phyloP scores from a whole-genome alignment of 2,797 vertebrate genomes.

The Microhierax caerulescens region DNA sequence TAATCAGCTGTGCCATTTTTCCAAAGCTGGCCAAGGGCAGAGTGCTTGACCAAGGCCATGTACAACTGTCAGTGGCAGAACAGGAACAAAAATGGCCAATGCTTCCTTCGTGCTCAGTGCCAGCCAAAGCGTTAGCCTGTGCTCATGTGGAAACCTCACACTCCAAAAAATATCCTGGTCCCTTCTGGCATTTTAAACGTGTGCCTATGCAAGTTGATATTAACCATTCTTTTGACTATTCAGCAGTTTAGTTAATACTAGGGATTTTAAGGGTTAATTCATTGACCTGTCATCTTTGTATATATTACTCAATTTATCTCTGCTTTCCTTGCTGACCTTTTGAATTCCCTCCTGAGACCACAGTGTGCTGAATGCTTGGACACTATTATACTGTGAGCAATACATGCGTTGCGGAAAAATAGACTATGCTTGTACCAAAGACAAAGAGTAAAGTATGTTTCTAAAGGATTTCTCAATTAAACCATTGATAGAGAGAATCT shows the following conservation, averaged over 20 bases:
- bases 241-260: background rate
- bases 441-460: background rate
- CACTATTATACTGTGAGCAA: background rate
- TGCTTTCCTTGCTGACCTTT: constrained; percentile 16
- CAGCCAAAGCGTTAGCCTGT: background rate
- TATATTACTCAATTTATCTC: constrained; percentile 3
- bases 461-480: background rate
- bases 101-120: rapidly evolving
- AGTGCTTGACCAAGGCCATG: rapidly evolving
- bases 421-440: background rate
- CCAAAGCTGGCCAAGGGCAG: background rate
- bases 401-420: background rate
- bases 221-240: background rate
- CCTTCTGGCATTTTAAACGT: rapidly evolving
- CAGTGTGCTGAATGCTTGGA: background rate
- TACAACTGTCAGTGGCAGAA: background rate
- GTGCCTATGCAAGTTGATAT: background rate
- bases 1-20: rapidly evolving
- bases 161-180: background rate
- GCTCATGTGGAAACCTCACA: background rate
- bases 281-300: background rate
- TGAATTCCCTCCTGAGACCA: background rate
- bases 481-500: background rate
- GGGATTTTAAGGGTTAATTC: constrained; percentile 15
- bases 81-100: background rate